A percentile compares a stretch with the other conserved stretches of the same genome.
Evolutionary conservation across 2,113 vertebrate species (phyloP).

Genomic region (Coturnix japonica): DNA sequence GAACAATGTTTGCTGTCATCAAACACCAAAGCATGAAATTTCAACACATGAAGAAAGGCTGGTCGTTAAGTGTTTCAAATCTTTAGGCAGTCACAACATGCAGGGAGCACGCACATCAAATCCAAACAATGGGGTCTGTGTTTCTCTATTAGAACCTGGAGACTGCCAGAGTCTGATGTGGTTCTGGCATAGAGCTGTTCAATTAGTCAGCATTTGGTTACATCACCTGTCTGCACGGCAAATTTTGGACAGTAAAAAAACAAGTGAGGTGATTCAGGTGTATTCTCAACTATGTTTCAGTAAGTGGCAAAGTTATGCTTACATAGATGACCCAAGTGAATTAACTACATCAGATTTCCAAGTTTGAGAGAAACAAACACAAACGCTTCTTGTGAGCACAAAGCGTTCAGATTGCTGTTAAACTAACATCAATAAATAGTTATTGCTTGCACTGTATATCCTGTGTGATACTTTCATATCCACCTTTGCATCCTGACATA

Average conservation of each 20-base stretch:
- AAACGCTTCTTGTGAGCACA: neutral
- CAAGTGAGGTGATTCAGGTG: neutral
- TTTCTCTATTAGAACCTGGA: neutral
- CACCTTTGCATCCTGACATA: neutral
- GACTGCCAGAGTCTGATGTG: neutral
- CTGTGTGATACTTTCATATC: neutral
- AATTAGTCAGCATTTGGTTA: neutral
- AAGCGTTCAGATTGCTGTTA: neutral
- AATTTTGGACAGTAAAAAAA: neutral
- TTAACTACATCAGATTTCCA: neutral
- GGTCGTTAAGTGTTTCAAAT: neutral
- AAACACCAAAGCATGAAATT: neutral
- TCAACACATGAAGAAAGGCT: neutral
- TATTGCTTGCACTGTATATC: neutral
- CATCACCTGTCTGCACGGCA: neutral
- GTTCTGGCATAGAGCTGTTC: neutral
- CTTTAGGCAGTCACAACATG: neutral
- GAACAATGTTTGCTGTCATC: neutral
- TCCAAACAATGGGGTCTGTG: neutral
- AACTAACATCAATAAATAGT: neutral
- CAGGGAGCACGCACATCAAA: neutral
- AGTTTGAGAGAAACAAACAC: neutral
- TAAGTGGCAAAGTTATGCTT: neutral
- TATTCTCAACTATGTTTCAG: neutral
- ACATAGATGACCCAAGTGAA: neutral